Evolutionary conservation across 2,888 invertebrate species (phyloP).

Genomic region (Ormyrus labotus): DNA sequence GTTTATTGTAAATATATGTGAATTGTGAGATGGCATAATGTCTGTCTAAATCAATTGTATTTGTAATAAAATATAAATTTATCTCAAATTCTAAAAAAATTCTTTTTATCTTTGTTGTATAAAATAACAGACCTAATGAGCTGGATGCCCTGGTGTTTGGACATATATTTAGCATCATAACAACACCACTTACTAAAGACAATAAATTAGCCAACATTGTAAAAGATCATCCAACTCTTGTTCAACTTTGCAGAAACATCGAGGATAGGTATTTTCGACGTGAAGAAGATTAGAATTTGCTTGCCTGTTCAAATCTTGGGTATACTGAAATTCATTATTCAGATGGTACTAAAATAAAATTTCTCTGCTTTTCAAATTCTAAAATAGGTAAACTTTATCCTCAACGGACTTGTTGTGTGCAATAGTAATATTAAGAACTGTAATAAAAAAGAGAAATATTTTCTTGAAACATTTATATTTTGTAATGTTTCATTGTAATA

Average conservation of each 20-base stretch:
- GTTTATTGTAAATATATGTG: constrained; percentile 19
- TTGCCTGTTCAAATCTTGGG: constrained; percentile 68
- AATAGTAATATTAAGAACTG: constrained; percentile 56
- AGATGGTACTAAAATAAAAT: constrained; percentile 63
- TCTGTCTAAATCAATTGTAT: not conserved
- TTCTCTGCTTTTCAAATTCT: constrained; percentile 66
- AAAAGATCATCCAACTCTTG: constrained; percentile 84
- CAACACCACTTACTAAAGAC: constrained; percentile 88
- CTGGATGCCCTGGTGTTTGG: constrained; percentile 97
- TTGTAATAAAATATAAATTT: constrained; percentile 6
- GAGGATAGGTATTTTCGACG: constrained; percentile 88
- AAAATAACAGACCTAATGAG: constrained; percentile 88
- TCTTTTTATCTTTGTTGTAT: constrained; percentile 44
- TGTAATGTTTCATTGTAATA: constrained; percentile 6
- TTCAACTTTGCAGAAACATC: constrained; percentile 89
- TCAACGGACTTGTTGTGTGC: constrained; percentile 61
- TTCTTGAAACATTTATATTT: not conserved
- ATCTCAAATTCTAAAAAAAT: constrained; percentile 19
- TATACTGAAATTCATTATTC: constrained; percentile 67
- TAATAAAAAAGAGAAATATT: constrained; percentile 13
- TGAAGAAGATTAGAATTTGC: constrained; percentile 68
- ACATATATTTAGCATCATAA: constrained; percentile 95
- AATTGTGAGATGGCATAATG: not conserved
- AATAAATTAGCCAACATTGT: constrained; percentile 88
- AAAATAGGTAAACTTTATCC: constrained; percentile 55